Evolutionary conservation across 2,888 invertebrate genomes (phyloP).

Genomic region (Pteria penguin): DNA sequence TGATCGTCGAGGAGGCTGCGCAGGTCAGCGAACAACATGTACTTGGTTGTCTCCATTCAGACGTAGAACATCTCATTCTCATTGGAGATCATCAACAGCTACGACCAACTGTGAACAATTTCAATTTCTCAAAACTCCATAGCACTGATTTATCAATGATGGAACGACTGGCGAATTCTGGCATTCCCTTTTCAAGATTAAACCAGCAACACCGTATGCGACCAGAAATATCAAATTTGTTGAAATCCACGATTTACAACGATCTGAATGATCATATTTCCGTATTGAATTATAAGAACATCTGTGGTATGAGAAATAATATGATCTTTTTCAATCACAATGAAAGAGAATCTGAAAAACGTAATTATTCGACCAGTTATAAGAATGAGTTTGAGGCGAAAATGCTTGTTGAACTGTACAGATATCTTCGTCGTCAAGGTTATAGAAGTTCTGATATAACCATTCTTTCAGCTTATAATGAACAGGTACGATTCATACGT

Average conservation of each 20-base stretch:
- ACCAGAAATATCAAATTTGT: conserved; percentile 83
- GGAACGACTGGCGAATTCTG: conserved; percentile 86
- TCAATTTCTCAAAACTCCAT: conserved; percentile 83
- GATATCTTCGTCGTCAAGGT: conserved; percentile 74
- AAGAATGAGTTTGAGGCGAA: conserved; percentile 51
- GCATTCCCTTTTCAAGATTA: conserved; percentile 83
- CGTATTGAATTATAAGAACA: conserved; percentile 81
- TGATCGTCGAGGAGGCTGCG: conserved; percentile 87
- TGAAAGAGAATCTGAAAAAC: conserved; percentile 31
- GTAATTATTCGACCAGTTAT: conserved; percentile 51
- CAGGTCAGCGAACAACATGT: conserved; percentile 60
- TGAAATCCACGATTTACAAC: conserved; percentile 86
- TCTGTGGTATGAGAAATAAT: conserved; percentile 78
- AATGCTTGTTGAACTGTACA: conserved; percentile 58
- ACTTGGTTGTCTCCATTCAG: conserved; percentile 45
- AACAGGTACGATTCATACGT: conserved; percentile 66
- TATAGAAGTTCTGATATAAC: conserved; percentile 73
- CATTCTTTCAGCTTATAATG: conserved; percentile 75
- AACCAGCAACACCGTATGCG: conserved; percentile 84
- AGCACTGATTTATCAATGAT: conserved; percentile 88
- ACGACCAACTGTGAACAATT: conserved; percentile 86
- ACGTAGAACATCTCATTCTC: conserved; percentile 60
- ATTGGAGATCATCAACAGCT: conserved; percentile 90
- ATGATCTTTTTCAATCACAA: conserved; percentile 84
- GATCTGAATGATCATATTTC: conserved; percentile 82